Percentiles rank a stretch among this genome's conserved stretches.
phyloP scores from a whole-genome alignment of 2,113 vertebrate genomes.

The Fregetta grallaria region DNA sequence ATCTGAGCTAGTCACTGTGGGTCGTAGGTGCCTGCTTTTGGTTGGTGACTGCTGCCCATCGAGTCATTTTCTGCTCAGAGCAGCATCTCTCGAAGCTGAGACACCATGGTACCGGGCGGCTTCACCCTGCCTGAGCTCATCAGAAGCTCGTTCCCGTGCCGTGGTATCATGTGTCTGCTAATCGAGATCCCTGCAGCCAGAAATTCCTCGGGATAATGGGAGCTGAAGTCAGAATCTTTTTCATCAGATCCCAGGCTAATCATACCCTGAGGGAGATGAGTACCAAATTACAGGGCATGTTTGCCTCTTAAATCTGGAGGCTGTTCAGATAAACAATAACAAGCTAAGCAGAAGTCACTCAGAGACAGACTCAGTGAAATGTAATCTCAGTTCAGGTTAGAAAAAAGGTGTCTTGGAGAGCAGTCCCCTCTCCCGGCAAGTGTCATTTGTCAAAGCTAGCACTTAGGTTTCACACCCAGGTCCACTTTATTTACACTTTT shows the following conservation, averaged over 20 bases:
- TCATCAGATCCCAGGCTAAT: conserved; percentile 27
- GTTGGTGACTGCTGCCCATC: background rate
- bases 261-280: conserved; percentile 25
- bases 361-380: background rate
- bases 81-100: background rate
- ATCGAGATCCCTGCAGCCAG: conserved; percentile 15
- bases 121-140: background rate
- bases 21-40: background rate
- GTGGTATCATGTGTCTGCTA: background rate
- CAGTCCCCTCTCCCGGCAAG: background rate
- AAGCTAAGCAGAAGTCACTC: background rate
- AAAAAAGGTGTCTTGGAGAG: background rate
- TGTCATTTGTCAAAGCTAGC: conserved; percentile 39
- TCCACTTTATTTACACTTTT: conserved; percentile 19
- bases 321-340: conserved; percentile 18
- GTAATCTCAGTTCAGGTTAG: background rate
- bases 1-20: background rate
- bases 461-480: conserved; percentile 44
- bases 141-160: background rate
- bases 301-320: conserved; percentile 1
- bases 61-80: background rate
- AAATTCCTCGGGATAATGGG: conserved; percentile 35
- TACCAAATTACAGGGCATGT: conserved; percentile 33
- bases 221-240: conserved; percentile 44
- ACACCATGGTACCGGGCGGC: rapidly evolving